A percentile compares a stretch with the other conserved stretches of the same genome.
Evolutionary conservation across 2,888 invertebrate species (phyloP).

Genomic region (Erebia ligea): DNA sequence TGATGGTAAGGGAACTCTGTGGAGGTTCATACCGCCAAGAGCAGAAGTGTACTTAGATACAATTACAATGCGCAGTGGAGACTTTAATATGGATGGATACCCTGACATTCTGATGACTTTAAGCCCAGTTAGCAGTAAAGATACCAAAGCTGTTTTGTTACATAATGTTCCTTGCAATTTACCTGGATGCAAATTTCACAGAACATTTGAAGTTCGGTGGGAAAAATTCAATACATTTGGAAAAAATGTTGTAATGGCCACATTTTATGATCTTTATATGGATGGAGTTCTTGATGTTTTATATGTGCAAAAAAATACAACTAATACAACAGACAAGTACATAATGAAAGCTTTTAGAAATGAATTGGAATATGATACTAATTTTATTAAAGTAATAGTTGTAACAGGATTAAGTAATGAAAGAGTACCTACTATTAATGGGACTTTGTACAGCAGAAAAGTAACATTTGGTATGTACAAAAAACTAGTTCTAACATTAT

Average conservation of each 20-base stretch:
- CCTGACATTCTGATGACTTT: conserved; percentile 94
- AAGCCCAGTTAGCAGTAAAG: conserved; percentile 65
- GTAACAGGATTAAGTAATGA: conserved; percentile 91
- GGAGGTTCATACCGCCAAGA: conserved; percentile 87
- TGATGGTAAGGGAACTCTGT: conserved; percentile 84
- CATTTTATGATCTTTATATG: conserved; percentile 97
- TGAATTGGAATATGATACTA: conserved; percentile 95
- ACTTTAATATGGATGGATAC: conserved; percentile 98
- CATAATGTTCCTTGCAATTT: conserved; percentile 89
- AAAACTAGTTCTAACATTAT: no score
- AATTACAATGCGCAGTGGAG: conserved; percentile 93
- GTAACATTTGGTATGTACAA: conserved; percentile 87
- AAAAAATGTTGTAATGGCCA: conserved; percentile 90
- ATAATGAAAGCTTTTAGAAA: conserved; percentile 92
- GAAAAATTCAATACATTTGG: conserved; percentile 87
- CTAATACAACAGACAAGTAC: conserved; percentile 67
- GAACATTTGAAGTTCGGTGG: conserved; percentile 92
- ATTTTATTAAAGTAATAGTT: conserved; percentile 97
- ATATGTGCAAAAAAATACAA: conserved; percentile 84
- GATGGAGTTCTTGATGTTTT: conserved; percentile 97
- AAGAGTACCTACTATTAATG: conserved; percentile 87
- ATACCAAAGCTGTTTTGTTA: conserved; percentile 87
- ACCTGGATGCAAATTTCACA: conserved; percentile 85
- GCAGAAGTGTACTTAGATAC: conserved; percentile 86
- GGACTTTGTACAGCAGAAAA: conserved; percentile 89